These are phyloP conservation scores for Hafferia zeledoni DNA, from an alignment of 2,797 vertebrate genomes.

Conservation along the genomic window DNA sequence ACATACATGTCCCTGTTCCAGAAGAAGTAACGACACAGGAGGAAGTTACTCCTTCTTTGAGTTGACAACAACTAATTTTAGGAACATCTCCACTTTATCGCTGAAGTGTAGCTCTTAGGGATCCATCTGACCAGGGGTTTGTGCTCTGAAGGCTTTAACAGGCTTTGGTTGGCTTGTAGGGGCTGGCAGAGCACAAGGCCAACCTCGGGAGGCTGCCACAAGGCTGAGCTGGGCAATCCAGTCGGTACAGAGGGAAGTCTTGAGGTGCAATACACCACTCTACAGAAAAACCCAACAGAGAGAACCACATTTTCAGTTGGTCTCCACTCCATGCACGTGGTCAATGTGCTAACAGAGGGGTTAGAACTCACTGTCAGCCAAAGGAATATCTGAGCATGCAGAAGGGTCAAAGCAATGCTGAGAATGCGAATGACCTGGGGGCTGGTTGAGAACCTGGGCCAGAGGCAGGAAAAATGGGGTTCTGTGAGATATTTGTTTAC, in stretches of 20 bases:
- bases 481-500: neutral
- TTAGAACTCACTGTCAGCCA: neutral
- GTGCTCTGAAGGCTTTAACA: slow-evolving; percentile 38
- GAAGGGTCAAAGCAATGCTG: neutral
- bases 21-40: fast-evolving
- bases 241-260: neutral
- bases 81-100: neutral
- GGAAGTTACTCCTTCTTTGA: neutral
- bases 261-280: slow-evolving; percentile 38
- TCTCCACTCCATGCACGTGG: neutral
- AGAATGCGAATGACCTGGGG: neutral
- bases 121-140: slow-evolving; percentile 13
- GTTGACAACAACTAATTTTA: neutral
- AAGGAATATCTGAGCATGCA: neutral
- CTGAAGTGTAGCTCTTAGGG: neutral
- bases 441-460: neutral
- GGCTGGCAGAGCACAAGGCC: neutral
- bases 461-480: neutral
- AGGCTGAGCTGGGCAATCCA: slow-evolving; percentile 18
- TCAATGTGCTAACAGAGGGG: neutral
- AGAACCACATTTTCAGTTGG: neutral
- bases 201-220: neutral
- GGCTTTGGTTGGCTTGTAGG: slow-evolving; percentile 14
- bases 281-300: slow-evolving; percentile 49
- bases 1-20: neutral